These are phyloP conservation scores for Aselliscus stoliczkanus DNA, from an alignment of 2,797 vertebrate species.

Conservation along the genomic window DNA sequence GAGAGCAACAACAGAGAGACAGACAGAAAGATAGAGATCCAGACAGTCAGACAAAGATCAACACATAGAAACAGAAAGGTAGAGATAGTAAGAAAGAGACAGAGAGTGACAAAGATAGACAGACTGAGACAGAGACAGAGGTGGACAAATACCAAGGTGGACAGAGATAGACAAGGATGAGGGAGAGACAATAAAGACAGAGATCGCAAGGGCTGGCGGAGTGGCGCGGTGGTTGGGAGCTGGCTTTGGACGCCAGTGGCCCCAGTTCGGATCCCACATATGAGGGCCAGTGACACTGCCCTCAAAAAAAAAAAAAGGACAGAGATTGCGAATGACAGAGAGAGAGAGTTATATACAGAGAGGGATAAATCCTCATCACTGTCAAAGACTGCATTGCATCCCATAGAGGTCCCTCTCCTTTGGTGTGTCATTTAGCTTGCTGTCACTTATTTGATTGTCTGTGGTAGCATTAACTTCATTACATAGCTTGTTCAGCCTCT, in stretches of 20 bases:
- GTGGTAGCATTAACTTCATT: not conserved
- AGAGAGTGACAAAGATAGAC: not conserved
- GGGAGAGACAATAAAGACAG: not conserved
- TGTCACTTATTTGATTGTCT: not conserved
- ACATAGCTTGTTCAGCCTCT: not conserved
- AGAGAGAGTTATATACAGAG: not conserved
- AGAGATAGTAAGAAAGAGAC: not conserved
- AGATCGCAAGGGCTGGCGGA: too few relatives aligned
- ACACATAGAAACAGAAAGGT: not conserved
- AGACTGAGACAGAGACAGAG: not conserved
- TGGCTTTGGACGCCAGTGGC: not conserved
- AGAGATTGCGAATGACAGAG: not conserved
- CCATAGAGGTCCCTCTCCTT: not conserved
- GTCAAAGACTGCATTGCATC: not conserved
- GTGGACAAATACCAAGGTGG: not conserved
- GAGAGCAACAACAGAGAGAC: not conserved
- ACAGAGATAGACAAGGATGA: not conserved
- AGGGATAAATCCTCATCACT: not conserved
- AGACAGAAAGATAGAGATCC: not conserved
- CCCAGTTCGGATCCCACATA: too few relatives aligned
- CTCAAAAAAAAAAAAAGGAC: too few relatives aligned
- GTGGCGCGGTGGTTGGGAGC: too few relatives aligned
- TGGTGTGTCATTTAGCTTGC: not conserved
- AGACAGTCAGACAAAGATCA: not conserved
- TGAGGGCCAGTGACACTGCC: too few relatives aligned